phyloP scores from a whole-genome alignment of 2,113 vertebrate species.

The Sus scrofa region DNA sequence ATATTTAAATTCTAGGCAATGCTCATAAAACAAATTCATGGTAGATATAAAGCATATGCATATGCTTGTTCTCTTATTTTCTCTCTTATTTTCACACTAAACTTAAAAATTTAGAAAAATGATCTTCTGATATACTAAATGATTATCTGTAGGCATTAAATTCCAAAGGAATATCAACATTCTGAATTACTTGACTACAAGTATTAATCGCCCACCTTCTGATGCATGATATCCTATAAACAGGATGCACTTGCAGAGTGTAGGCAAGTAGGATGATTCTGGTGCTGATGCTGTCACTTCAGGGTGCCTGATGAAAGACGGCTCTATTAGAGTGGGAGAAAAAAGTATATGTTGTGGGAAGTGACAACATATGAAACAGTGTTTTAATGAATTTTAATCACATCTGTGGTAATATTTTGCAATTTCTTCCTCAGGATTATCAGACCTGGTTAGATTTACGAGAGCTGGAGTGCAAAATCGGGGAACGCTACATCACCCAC shows the following conservation, averaged over 20 bases:
- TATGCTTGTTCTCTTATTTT: constrained; percentile 13
- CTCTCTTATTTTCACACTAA: constrained; percentile 39
- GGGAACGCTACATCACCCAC: constrained; percentile 97
- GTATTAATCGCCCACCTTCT: neutral
- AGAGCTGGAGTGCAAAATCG: constrained; percentile 94
- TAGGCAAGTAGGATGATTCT: neutral
- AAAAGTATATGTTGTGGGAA: neutral
- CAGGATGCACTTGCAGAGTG: neutral
- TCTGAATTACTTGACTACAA: neutral
- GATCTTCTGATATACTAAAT: neutral
- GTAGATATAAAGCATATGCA: neutral
- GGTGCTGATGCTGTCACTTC: neutral
- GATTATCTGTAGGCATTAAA: neutral
- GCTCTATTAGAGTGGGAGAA: neutral
- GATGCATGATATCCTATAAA: neutral
- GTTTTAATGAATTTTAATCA: neutral
- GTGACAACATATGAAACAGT: neutral
- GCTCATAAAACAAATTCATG: neutral
- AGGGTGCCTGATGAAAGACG: neutral
- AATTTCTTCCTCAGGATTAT: constrained; percentile 92
- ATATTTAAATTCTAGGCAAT: constrained; percentile 34
- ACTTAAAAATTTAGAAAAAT: constrained; percentile 33
- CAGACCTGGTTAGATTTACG: constrained; percentile 98
- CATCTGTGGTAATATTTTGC: constrained; percentile 41
- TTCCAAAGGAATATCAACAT: neutral